Conservation (phyloP, 2,888 invertebrate species). For the Phorcus lineatus region DNA sequence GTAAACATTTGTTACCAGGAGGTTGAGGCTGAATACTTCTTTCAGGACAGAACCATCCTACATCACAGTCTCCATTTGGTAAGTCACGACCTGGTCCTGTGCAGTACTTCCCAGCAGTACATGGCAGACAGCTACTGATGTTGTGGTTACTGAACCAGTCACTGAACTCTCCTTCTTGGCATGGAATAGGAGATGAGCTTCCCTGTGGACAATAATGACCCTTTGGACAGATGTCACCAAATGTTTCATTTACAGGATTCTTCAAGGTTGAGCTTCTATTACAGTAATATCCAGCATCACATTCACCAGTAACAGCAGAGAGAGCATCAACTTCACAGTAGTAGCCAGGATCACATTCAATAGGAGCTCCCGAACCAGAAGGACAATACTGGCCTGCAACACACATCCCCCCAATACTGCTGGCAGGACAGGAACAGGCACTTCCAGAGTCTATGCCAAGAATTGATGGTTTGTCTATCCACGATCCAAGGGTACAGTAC, state of each 20-base stretch:
- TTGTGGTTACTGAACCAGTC: conserved; percentile 66
- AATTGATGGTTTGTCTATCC: conserved; percentile 59
- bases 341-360: conserved; percentile 64
- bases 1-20: conserved; percentile 67
- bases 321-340: conserved; percentile 67
- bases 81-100: conserved; percentile 62
- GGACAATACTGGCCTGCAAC: conserved; percentile 71
- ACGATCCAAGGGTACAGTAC: conserved; percentile 70
- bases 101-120: conserved; percentile 71
- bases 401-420: conserved; percentile 68
- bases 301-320: conserved; percentile 60
- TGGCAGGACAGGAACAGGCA: conserved; percentile 62
- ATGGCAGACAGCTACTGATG: conserved; percentile 66
- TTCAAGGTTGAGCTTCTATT: conserved; percentile 62
- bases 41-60: conserved; percentile 69
- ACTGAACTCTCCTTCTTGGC: conserved; percentile 66
- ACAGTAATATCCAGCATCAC: conserved; percentile 71
- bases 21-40: conserved; percentile 68
- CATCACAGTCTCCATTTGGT: conserved; percentile 67
- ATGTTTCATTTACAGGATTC: conserved; percentile 70
- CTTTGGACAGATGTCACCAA: conserved; percentile 72
- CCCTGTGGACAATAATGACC: conserved; percentile 71
- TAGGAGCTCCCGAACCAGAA: conserved; percentile 58
- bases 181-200: conserved; percentile 63
- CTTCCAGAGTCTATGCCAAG: conserved; percentile 61